phyloP scores from a whole-genome alignment of 2,113 vertebrate species.

The Sapajus apella region DNA sequence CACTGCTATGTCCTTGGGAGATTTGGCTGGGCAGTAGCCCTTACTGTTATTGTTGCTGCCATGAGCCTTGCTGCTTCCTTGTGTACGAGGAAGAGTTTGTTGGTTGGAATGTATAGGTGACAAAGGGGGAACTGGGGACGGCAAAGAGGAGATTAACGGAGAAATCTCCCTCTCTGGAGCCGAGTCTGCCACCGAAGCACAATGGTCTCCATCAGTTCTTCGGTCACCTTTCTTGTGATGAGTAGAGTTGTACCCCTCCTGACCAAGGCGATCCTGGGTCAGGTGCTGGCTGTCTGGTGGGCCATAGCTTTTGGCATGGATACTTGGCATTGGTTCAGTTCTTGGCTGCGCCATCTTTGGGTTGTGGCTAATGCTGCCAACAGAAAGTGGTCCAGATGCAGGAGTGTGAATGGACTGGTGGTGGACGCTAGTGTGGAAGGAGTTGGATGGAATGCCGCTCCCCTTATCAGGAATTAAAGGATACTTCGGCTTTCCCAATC shows the following conservation, averaged over 20 bases:
- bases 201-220: conserved; percentile 69
- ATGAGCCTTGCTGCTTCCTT: conserved; percentile 64
- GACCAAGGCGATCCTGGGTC: conserved; percentile 61
- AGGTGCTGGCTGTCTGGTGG: conserved; percentile 62
- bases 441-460: conserved; percentile 64
- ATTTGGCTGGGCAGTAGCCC: conserved; percentile 74
- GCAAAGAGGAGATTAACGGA: conserved; percentile 82
- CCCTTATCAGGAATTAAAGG: conserved; percentile 78
- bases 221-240: conserved; percentile 76
- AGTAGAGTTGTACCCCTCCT: conserved; percentile 56
- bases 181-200: conserved; percentile 26
- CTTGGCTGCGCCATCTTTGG: conserved; percentile 79
- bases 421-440: conserved; percentile 81
- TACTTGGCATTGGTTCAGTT: conserved; percentile 65
- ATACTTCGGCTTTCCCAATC: conserved; percentile 74
- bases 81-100: conserved; percentile 79
- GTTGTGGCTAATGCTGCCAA: conserved; percentile 75
- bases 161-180: conserved; percentile 75
- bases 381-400: conserved; percentile 67
- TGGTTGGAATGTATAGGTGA: conserved; percentile 90
- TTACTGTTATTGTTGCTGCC: conserved; percentile 62
- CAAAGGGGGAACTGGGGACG: conserved; percentile 83
- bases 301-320: conserved; percentile 73
- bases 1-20: conserved; percentile 68
- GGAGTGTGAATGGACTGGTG: conserved; percentile 74